phyloP scores from a whole-genome alignment of 2,113 vertebrate genomes.

The Eulacestoma nigropectus region DNA sequence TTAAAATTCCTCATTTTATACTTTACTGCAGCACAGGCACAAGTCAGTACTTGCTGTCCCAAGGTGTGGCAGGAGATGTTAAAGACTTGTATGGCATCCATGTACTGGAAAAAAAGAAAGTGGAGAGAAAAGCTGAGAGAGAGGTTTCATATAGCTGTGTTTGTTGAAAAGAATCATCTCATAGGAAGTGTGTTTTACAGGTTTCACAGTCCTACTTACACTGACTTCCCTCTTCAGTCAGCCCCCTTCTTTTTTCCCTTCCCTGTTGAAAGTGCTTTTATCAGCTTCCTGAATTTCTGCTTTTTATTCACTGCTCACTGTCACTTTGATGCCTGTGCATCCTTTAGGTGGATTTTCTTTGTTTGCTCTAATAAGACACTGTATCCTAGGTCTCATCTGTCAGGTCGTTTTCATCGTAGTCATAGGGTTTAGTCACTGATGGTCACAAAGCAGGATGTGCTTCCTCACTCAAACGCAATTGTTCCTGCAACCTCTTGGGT shows the following conservation, averaged over 20 bases:
- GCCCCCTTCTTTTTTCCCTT: background rate
- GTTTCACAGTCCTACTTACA: background rate
- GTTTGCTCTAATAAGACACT: background rate
- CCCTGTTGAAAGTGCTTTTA: background rate
- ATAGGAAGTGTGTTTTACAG: background rate
- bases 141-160: background rate
- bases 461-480: background rate
- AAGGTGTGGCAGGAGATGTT: background rate
- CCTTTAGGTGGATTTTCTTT: slow-evolving; percentile 13
- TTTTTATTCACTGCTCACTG: background rate
- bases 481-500: background rate
- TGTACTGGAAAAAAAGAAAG: background rate
- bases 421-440: background rate
- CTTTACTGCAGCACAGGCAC: background rate
- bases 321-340: slow-evolving; percentile 21
- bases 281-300: slow-evolving; percentile 32
- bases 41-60: background rate
- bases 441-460: background rate
- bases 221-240: slow-evolving; percentile 5
- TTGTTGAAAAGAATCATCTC: background rate
- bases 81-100: background rate
- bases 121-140: background rate
- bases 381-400: slow-evolving; percentile 25
- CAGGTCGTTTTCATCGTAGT: background rate
- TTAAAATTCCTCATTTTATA: background rate